Percentiles rank a stretch among this genome's conserved stretches.
phyloP scores from a whole-genome alignment of 2,888 invertebrate genomes.

The Oligia fasciuncula region DNA sequence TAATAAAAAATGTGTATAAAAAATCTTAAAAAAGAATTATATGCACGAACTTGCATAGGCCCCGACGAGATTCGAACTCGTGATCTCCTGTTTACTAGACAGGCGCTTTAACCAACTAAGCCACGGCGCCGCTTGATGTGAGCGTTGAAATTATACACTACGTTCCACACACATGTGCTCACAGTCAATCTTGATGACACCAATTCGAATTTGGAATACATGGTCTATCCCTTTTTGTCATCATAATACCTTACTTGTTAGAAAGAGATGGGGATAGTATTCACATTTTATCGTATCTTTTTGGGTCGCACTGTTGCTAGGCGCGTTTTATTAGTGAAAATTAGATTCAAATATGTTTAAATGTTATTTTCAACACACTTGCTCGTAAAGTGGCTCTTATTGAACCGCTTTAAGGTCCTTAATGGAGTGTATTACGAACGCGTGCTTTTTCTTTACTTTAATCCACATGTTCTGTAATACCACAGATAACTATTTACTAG shows the following conservation, averaged over 20 bases:
- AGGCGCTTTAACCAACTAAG: slow-evolving; percentile 89
- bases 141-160: slow-evolving; percentile 52
- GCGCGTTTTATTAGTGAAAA: slow-evolving; percentile 23
- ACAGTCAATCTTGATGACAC: slow-evolving; percentile 26
- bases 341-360: slow-evolving; percentile 27
- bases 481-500: too few relatives aligned
- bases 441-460: too few relatives aligned
- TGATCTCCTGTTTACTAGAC: slow-evolving; percentile 90
- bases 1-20: background rate
- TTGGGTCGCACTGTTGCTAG: slow-evolving; percentile 46
- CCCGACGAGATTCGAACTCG: slow-evolving; percentile 89
- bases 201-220: slow-evolving; percentile 20
- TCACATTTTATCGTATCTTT: slow-evolving; percentile 25
- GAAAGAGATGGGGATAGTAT: slow-evolving; percentile 35
- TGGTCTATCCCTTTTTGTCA: slow-evolving; percentile 38
- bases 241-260: background rate
- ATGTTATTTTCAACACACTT: too few relatives aligned
- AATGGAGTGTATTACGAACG: too few relatives aligned
- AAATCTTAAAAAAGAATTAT: slow-evolving; percentile 14
- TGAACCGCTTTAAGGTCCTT: too few relatives aligned
- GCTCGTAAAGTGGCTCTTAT: too few relatives aligned
- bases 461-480: too few relatives aligned
- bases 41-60: slow-evolving; percentile 71
- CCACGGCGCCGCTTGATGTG: slow-evolving; percentile 80
- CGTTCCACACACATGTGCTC: slow-evolving; percentile 36